Conservation (phyloP, 2,113 vertebrate genomes). For the Nothoprocta perdicaria region DNA sequence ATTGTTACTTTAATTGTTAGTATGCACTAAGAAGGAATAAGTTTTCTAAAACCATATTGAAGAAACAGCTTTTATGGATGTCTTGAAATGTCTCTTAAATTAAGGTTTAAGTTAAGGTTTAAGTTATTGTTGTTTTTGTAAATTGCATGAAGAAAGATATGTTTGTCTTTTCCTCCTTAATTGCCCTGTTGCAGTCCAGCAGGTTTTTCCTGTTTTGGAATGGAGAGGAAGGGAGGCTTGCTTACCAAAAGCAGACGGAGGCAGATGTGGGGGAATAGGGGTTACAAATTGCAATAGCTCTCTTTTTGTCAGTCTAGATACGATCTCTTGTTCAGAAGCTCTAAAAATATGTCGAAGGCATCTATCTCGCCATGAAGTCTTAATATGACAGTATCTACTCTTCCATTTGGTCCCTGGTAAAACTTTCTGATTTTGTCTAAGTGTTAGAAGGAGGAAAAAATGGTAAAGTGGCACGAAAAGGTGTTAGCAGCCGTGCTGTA, state of each 20-base stretch:
- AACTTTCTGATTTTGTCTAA: not conserved
- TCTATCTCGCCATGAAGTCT: not conserved
- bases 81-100: not conserved
- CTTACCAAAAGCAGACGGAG: not conserved
- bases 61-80: not conserved
- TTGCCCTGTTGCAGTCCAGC: not conserved
- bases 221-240: not conserved
- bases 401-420: not conserved
- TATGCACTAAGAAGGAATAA: not conserved
- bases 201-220: not conserved
- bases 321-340: not conserved
- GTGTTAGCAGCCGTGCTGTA: not conserved
- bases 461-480: not conserved
- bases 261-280: rapidly evolving
- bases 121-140: not conserved
- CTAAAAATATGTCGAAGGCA: not conserved
- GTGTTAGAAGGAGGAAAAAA: not conserved
- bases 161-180: not conserved
- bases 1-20: not conserved
- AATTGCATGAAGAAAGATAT: not conserved
- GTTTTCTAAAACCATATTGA: not conserved
- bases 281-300: not conserved
- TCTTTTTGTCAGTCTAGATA: not conserved
- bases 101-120: not conserved
- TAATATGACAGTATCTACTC: not conserved